Conservation (phyloP, 2,888 invertebrate species). For the Hesperia comma region DNA sequence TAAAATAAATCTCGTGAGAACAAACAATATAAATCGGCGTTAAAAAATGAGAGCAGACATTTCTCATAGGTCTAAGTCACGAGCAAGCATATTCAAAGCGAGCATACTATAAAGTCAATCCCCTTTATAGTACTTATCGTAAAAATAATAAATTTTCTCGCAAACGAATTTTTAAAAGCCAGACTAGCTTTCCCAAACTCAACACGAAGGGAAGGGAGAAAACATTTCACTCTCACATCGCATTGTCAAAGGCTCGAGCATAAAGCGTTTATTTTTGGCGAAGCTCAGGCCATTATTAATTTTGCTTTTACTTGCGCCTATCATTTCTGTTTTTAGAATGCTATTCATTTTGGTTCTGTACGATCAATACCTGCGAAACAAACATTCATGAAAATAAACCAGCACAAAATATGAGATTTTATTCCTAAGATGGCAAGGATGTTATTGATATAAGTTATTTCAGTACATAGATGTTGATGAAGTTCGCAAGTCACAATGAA, state of each 20-base stretch:
- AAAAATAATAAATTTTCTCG: constrained; percentile 38
- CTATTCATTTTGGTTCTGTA: background rate
- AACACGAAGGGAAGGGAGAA: constrained; percentile 49
- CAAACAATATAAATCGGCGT: background rate
- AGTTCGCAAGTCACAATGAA: too few relatives aligned
- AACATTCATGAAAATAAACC: background rate
- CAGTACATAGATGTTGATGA: too few relatives aligned
- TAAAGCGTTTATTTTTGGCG: constrained; percentile 50
- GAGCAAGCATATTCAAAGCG: background rate
- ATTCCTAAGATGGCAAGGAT: too few relatives aligned
- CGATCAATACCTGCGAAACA: background rate
- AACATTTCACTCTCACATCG: constrained; percentile 55
- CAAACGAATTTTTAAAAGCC: constrained; percentile 60
- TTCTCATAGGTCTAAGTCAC: background rate
- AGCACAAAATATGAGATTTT: too few relatives aligned
- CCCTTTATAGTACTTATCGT: constrained; percentile 9
- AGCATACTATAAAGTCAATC: constrained; percentile 19
- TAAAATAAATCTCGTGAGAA: background rate
- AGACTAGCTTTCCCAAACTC: constrained; percentile 49
- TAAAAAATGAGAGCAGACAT: background rate
- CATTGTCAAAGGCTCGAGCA: constrained; percentile 53
- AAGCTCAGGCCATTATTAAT: constrained; percentile 59
- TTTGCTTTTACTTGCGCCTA: constrained; percentile 42
- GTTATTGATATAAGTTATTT: too few relatives aligned
- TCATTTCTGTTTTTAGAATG: constrained; percentile 24